Conservation (phyloP, 2,113 vertebrate genomes). For the Sylvietta virens region DNA sequence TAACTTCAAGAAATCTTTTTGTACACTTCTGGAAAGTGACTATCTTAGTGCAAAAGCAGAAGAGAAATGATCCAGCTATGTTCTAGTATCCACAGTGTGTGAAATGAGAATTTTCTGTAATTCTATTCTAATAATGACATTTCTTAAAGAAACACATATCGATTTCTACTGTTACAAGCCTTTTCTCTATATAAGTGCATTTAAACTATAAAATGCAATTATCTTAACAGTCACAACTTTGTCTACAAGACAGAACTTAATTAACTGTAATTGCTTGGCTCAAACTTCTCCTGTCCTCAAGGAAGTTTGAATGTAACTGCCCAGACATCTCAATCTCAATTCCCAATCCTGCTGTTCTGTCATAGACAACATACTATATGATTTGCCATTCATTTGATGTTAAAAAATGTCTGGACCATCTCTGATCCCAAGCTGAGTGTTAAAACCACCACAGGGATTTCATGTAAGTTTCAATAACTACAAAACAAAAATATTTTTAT, state of each 20-base stretch:
- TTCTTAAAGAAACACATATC: background rate
- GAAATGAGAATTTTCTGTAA: background rate
- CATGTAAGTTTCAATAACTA: background rate
- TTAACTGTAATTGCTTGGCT: background rate
- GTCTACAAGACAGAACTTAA: background rate
- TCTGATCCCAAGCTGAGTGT: background rate
- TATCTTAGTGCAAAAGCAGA: background rate
- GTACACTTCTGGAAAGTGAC: background rate
- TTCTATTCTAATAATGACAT: background rate
- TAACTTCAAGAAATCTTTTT: background rate
- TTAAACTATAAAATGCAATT: background rate
- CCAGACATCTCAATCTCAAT: background rate
- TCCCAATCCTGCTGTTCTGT: background rate
- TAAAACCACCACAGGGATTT: background rate
- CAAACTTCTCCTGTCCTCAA: background rate
- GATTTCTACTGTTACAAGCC: background rate
- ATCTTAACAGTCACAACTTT: background rate
- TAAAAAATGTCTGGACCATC: background rate
- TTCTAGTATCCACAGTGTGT: background rate
- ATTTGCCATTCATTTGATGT: background rate
- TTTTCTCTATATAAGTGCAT: background rate
- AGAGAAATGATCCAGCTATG: background rate
- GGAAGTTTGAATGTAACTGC: background rate
- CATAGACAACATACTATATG: background rate
- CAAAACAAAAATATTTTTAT: background rate